Evolutionary conservation across 2,113 vertebrate genomes (phyloP).

Genomic region (Puma concolor): DNA sequence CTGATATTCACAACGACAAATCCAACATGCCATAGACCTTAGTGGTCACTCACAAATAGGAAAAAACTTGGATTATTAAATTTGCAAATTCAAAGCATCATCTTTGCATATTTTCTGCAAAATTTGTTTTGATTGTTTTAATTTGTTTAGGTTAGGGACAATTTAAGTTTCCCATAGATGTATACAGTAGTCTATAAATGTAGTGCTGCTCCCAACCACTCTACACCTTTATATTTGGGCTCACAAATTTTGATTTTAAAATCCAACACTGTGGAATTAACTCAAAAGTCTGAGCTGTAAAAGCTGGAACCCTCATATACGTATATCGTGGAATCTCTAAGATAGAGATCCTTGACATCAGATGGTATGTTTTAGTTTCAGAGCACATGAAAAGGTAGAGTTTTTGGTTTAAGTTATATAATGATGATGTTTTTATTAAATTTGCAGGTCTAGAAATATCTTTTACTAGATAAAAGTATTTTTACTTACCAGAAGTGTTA

Average conservation of each 20-base stretch:
- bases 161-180: neutral
- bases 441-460: conserved; percentile 51
- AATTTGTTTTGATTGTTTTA: neutral
- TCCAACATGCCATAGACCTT: neutral
- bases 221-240: neutral
- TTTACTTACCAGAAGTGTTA: conserved; percentile 48
- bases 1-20: neutral
- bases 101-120: neutral
- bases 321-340: neutral
- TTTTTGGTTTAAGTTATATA: neutral
- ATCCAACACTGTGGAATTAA: neutral
- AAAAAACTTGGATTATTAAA: neutral
- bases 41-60: neutral
- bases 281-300: neutral
- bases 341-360: neutral
- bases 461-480: conserved; percentile 45
- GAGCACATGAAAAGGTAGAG: neutral
- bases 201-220: accelerated
- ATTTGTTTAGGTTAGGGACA: neutral
- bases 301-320: neutral
- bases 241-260: conserved; percentile 37
- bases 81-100: neutral
- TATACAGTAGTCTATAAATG: neutral
- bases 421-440: conserved; percentile 53
- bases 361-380: neutral